Evolutionary conservation across 1,140 invertebrate species (phyloP), one percentile per base, ranked within the genome.

Genomic region (Temnothorax curvispinosus): DNA sequence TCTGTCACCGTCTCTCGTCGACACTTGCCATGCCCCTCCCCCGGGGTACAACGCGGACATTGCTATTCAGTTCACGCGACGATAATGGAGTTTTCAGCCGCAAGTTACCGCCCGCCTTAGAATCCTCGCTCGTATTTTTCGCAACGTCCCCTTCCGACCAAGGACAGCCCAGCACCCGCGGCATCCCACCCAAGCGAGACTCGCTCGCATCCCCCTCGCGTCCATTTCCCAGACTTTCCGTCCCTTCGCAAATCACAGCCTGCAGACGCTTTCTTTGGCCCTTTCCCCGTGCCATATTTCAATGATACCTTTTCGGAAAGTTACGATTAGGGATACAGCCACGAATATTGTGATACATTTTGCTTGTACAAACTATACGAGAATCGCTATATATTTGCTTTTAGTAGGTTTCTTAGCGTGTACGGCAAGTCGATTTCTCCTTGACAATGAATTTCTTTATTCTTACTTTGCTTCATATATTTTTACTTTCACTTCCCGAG

Each of bases 81-180:
- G 78, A 62, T 87, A 87, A 87, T 87, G 85, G 85, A 87, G 78
- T 87, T 84, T 87, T 82, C 76, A 87, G 85, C 58, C 67, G 78
- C 78, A 58, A 81, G 76, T 82, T 64, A 47, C 77, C 41, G 27
- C 32, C 62, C 47, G 67, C 56, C 56, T 87, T 87, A 87, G 72
- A 82, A 58, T 87, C 78, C 65, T 71, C 54, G 52, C 67, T 87
- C 85, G 85, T 64, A 87, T 84, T 87, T 87, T 87, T 80, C 44
- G 85, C 64, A 7, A 1, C 54, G 35, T 41, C 32, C n/a, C 13
- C 21, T 69, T 69, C 41, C 27, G 38, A 41, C 18, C 38, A 52
- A 75, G 72, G 52, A 50, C 41, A 13, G 8, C 9, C 5, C 47
- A 35, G 27, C 76, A 32, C 15, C 44, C 56, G n/a, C 47, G 6